Conservation (phyloP, 2,113 vertebrate genomes). For the Vicugna pacos region DNA sequence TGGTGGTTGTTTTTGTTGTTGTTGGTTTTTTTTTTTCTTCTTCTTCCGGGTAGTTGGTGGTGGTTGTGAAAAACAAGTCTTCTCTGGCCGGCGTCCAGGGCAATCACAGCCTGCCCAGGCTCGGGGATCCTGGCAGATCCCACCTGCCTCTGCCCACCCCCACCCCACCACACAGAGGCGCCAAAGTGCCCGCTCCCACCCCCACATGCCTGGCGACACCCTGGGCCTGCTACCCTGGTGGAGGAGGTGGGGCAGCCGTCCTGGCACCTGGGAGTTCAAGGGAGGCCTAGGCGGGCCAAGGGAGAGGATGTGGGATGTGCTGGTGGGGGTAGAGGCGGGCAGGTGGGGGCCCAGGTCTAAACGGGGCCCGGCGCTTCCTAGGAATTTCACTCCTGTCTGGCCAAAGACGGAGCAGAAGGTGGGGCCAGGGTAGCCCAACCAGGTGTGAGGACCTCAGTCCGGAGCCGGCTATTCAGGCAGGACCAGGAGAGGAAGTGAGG, state of each 20-base stretch:
- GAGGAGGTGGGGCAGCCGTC: background rate
- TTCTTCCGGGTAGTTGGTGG: slow-evolving; percentile 53
- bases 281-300: background rate
- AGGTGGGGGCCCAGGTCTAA: background rate
- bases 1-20: slow-evolving; percentile 71
- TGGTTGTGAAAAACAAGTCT: slow-evolving; percentile 82
- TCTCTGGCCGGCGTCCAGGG: slow-evolving; percentile 49
- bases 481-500: background rate
- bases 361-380: background rate
- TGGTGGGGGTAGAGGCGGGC: background rate
- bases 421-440: background rate
- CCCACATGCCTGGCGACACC: background rate
- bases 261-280: slow-evolving; percentile 2
- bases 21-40: background rate
- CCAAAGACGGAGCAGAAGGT: background rate
- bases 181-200: background rate
- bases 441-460: background rate
- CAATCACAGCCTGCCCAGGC: background rate
- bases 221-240: background rate
- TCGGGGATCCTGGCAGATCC: background rate
- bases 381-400: slow-evolving; percentile 43
- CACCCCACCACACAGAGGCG: background rate
- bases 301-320: background rate
- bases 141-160: background rate
- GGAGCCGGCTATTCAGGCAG: background rate